phyloP scores from a whole-genome alignment of 2,888 invertebrate genomes.

The Aphelenchoides bicaudatus region DNA sequence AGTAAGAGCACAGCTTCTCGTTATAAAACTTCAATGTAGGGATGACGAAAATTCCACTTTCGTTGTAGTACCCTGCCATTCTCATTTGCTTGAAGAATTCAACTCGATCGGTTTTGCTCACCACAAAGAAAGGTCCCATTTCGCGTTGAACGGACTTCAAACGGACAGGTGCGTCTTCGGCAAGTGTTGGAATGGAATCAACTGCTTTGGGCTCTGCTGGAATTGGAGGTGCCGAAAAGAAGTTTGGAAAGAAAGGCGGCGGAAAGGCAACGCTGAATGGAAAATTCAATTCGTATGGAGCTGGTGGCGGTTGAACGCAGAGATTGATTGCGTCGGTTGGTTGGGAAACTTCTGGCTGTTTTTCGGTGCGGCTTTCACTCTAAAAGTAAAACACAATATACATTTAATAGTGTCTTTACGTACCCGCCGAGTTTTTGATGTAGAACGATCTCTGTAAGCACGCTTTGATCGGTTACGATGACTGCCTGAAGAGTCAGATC shows the following conservation, averaged over 20 bases:
- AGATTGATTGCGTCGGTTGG: neutral
- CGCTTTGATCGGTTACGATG: neutral
- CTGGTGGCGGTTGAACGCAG: slow-evolving; percentile 7
- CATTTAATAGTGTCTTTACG: neutral
- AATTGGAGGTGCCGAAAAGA: neutral
- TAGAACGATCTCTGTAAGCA: neutral
- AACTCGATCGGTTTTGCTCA: neutral
- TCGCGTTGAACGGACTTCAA: neutral
- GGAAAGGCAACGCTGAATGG: neutral
- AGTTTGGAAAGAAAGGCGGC: too few species aligned
- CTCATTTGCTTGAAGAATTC: slow-evolving; percentile 5
- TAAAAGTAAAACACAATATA: neutral
- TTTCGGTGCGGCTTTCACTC: neutral
- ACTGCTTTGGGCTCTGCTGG: neutral
- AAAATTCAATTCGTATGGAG: neutral
- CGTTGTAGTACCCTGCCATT: neutral
- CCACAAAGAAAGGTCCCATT: neutral
- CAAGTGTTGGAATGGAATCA: neutral
- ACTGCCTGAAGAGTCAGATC: neutral
- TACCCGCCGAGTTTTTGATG: neutral
- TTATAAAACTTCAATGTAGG: neutral
- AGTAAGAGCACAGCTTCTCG: neutral
- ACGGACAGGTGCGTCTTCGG: neutral
- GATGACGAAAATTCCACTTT: neutral
- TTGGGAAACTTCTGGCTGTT: neutral